Evolutionary conservation across 2,888 invertebrate species (phyloP).

Genomic region (Spatulosminthurus flaviceps): DNA sequence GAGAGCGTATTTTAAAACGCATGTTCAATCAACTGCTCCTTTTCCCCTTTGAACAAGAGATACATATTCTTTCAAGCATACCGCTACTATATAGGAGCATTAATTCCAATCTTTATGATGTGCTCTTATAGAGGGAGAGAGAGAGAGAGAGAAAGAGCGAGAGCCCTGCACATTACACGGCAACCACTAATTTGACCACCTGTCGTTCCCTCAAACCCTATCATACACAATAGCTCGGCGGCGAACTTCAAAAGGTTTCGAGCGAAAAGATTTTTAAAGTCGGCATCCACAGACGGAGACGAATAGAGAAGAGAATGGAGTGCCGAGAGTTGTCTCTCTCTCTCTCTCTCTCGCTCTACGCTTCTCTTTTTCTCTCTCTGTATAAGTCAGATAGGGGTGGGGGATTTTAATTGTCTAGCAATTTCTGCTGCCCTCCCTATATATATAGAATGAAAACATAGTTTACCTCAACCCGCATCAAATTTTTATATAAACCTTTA

Average conservation of each 20-base stretch:
- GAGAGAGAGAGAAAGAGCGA: constrained; percentile 42
- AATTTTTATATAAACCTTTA: too few species aligned
- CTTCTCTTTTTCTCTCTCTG: background rate
- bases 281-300: constrained; percentile 10
- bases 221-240: constrained; percentile 59
- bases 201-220: constrained; percentile 62
- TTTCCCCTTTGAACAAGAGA: too few species aligned
- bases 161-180: constrained; percentile 54
- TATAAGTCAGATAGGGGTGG: background rate
- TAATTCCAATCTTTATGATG: constrained; percentile 43
- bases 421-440: too few species aligned
- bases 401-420: too few species aligned
- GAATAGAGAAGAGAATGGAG: constrained; percentile 6
- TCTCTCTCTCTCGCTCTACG: constrained; percentile 43
- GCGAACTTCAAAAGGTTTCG: constrained; percentile 51
- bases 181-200: constrained; percentile 64
- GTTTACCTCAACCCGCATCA: too few species aligned
- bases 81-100: too few species aligned
- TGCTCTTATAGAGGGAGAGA: constrained; percentile 39
- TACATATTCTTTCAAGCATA: too few species aligned
- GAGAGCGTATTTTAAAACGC: too few species aligned
- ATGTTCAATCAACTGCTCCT: too few species aligned
- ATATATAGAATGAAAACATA: too few species aligned
- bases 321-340: constrained; percentile 27
- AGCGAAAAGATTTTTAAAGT: constrained; percentile 10